These are phyloP conservation scores for Drosophila dunni DNA, from an alignment of 1,140 invertebrate genomes.

Conservation along the genomic window DNA sequence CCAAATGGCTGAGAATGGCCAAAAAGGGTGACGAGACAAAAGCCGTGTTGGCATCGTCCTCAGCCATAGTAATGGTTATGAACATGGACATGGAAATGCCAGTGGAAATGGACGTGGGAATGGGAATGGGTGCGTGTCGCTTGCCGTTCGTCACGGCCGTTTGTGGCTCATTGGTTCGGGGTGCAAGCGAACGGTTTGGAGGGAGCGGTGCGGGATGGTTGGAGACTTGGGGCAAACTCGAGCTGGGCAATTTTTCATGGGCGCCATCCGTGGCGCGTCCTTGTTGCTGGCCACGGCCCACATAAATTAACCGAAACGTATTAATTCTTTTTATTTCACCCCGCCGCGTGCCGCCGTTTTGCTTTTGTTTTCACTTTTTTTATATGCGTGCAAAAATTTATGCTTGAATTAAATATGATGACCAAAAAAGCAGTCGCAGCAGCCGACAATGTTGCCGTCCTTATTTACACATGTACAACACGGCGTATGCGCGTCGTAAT, in stretches of 20 bases:
- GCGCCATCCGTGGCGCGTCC: conserved; percentile 19
- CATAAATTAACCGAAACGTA: conserved; percentile 82
- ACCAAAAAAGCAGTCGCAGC: conserved; percentile 77
- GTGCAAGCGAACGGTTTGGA: too few relatives aligned
- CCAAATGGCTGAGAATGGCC: conserved; percentile 36
- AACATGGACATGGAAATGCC: conserved; percentile 21
- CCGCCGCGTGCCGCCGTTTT: conserved; percentile 8
- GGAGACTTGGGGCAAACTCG: conserved; percentile 9
- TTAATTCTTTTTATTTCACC: conserved; percentile 74
- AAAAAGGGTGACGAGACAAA: conserved; percentile 77
- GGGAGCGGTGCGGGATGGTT: background rate
- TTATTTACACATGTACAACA: conserved; percentile 81
- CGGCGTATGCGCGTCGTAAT: conserved; percentile 78
- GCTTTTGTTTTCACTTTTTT: conserved; percentile 45
- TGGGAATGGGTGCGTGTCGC: conserved; percentile 37
- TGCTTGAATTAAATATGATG: conserved; percentile 83
- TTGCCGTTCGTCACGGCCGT: conserved; percentile 70
- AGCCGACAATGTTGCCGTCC: conserved; percentile 37
- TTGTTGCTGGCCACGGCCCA: conserved; percentile 36
- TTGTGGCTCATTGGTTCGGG: conserved; percentile 76
- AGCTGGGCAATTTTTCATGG: conserved; percentile 75
- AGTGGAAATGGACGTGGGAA: background rate
- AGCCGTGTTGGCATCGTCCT: conserved; percentile 33
- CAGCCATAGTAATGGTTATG: conserved; percentile 39
- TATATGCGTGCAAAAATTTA: conserved; percentile 82